Evolutionary conservation across 1,140 invertebrate species (phyloP).

Genomic region (Drosophila azteca): DNA sequence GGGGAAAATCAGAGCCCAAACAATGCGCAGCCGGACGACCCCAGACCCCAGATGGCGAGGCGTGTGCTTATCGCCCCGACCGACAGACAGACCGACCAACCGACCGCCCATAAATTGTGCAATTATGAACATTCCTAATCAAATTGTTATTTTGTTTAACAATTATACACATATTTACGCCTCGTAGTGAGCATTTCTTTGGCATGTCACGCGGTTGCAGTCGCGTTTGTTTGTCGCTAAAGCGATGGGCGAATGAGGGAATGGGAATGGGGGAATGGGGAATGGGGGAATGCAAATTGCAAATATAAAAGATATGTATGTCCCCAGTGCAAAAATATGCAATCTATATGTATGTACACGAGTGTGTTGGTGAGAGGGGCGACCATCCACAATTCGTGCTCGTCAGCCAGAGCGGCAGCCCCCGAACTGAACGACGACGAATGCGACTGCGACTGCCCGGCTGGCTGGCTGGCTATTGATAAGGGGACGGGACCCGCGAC

Average conservation of each 20-base stretch:
- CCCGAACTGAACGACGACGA: not conserved
- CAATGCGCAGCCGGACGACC: not conserved
- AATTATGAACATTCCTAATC: constrained; percentile 52
- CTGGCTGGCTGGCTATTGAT: constrained; percentile 40
- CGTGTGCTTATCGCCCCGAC: constrained; percentile 29
- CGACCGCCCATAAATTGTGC: constrained; percentile 26
- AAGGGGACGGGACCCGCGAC: constrained; percentile 22
- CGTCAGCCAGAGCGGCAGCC: constrained; percentile 41
- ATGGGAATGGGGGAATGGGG: constrained; percentile 1
- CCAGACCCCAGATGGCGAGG: not conserved
- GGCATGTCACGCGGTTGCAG: constrained; percentile 64
- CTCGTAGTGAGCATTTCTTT: constrained; percentile 54
- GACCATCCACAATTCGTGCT: constrained; percentile 49
- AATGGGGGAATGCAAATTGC: constrained; percentile 41
- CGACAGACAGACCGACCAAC: not conserved
- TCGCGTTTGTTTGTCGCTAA: constrained; percentile 48
- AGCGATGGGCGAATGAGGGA: constrained; percentile 2
- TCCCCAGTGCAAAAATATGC: constrained; percentile 51
- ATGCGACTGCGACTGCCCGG: not conserved
- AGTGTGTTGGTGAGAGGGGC: constrained; percentile 6
- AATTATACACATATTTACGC: constrained; percentile 34
- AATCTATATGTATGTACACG: constrained; percentile 19
- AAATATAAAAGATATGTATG: constrained; percentile 41
- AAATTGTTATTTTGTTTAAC: constrained; percentile 43
- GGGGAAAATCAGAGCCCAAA: constrained; percentile 30